phyloP scores from a whole-genome alignment of 2,113 vertebrate genomes.

The Caloenas nicobarica region DNA sequence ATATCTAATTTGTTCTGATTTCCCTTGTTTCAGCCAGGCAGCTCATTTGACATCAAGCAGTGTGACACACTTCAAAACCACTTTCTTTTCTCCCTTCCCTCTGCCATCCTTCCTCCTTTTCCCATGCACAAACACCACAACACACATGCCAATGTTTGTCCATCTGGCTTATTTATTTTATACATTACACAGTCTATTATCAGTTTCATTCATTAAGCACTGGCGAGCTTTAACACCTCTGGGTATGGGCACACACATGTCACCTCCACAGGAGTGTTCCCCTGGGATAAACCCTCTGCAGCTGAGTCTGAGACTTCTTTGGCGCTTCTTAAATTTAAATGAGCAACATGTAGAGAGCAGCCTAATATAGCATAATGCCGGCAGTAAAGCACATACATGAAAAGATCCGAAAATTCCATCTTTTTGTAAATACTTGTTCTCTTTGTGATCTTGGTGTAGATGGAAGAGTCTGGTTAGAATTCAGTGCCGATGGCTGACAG shows the following conservation, averaged over 20 bases:
- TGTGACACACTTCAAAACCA: background rate
- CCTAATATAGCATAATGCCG: background rate
- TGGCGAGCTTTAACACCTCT: background rate
- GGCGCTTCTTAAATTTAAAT: background rate
- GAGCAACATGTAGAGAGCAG: background rate
- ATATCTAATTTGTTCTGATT: background rate
- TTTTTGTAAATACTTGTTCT: slow-evolving; percentile 38
- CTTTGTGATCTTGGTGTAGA: slow-evolving; percentile 12
- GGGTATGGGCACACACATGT: background rate
- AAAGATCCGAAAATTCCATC: slow-evolving; percentile 1
- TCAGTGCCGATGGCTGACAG: background rate
- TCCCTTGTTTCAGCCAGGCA: background rate
- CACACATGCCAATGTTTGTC: background rate
- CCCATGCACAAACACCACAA: background rate
- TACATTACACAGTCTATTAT: background rate
- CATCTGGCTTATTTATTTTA: background rate
- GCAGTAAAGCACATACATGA: background rate
- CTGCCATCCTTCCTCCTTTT: background rate
- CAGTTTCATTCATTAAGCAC: background rate
- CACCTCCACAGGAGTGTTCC: background rate
- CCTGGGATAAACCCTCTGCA: background rate
- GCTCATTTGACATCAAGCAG: background rate
- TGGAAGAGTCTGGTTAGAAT: slow-evolving; percentile 2
- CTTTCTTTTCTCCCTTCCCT: background rate
- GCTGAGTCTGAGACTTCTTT: background rate